These are phyloP conservation scores for Hoplostethus mediterraneus DNA, from an alignment of 2,797 vertebrate genomes.

Conservation along the genomic window DNA sequence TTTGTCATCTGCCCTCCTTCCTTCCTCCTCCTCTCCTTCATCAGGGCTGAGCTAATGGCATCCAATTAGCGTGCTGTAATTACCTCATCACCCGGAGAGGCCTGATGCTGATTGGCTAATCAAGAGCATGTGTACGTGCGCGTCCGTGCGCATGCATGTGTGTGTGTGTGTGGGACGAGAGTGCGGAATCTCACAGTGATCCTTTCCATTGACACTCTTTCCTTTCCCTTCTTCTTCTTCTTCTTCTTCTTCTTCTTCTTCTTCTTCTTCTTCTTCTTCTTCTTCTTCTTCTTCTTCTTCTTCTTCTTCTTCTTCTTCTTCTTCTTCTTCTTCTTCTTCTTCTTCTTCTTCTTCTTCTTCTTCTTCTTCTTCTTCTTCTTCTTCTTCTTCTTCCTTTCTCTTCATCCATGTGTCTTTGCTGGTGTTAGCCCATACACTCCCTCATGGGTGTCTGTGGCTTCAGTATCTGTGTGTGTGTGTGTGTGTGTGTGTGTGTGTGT, in stretches of 20 bases:
- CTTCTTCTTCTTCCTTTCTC: slow-evolving; percentile 15
- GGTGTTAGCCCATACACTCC: neutral
- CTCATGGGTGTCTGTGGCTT: neutral
- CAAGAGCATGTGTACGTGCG: slow-evolving; percentile 14
- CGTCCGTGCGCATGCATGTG: neutral
- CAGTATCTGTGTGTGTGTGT: slow-evolving; percentile 1
- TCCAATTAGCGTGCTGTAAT: slow-evolving; percentile 73
- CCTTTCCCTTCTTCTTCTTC: slow-evolving; percentile 5
- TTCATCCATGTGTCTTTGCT: slow-evolving; percentile 4
- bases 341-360: slow-evolving; percentile 9
- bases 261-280: slow-evolving; percentile 1
- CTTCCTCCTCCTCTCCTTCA: neutral
- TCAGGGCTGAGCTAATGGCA: slow-evolving; percentile 62
- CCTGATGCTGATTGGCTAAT: slow-evolving; percentile 63
- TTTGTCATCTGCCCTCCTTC: slow-evolving; percentile 40
- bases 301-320: neutral
- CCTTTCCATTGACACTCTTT: neutral
- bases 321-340: slow-evolving; percentile 1
- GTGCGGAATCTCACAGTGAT: slow-evolving; percentile 42
- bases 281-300: slow-evolving; percentile 9
- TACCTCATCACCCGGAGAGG: slow-evolving; percentile 57
- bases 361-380: neutral
- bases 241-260: neutral
- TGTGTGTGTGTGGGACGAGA: slow-evolving; percentile 3
- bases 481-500: too few species aligned